Percentiles rank a stretch among this genome's conserved stretches.
phyloP scores from a whole-genome alignment of 2,888 invertebrate species.

The Catocala sponsa region DNA sequence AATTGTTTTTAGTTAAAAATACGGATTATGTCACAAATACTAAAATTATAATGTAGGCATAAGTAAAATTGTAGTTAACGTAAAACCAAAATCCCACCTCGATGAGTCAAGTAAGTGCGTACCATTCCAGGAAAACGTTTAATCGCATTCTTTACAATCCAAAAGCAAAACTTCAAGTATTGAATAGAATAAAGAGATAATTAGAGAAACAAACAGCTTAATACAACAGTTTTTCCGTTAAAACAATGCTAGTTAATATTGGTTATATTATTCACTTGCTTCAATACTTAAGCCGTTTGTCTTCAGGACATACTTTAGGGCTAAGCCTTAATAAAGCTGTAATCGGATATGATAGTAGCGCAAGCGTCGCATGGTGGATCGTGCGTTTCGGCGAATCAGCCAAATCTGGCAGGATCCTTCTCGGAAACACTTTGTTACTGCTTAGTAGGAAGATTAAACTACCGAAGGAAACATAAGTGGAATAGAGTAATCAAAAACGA shows the following conservation, averaged over 20 bases:
- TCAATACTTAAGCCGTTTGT: no score
- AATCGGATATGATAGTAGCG: slow-evolving; percentile 58
- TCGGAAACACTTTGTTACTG: slow-evolving; percentile 60
- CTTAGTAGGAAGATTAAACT: slow-evolving; percentile 18
- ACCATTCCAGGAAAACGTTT: slow-evolving; percentile 2
- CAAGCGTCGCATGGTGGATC: slow-evolving; percentile 54
- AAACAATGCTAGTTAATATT: no score
- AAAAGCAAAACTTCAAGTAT: background rate
- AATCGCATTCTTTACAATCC: background rate
- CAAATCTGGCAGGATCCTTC: slow-evolving; percentile 58
- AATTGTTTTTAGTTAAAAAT: no score
- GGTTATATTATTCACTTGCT: no score
- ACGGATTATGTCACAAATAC: no score
- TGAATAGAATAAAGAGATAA: slow-evolving; percentile 2
- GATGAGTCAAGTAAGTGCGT: background rate
- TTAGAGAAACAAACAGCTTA: slow-evolving; percentile 27
- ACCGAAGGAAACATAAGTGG: slow-evolving; percentile 3
- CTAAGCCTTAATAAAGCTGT: slow-evolving; percentile 29
- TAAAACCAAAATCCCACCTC: background rate
- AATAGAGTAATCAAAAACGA: slow-evolving; percentile 12
- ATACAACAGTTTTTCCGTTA: no score
- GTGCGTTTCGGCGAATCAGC: slow-evolving; percentile 63
- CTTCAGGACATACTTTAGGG: slow-evolving; percentile 39
- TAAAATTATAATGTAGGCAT: background rate
- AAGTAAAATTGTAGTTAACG: background rate